Evolutionary conservation across 1,140 invertebrate species (phyloP).

Genomic region (Pentalonia nigronervosa): DNA sequence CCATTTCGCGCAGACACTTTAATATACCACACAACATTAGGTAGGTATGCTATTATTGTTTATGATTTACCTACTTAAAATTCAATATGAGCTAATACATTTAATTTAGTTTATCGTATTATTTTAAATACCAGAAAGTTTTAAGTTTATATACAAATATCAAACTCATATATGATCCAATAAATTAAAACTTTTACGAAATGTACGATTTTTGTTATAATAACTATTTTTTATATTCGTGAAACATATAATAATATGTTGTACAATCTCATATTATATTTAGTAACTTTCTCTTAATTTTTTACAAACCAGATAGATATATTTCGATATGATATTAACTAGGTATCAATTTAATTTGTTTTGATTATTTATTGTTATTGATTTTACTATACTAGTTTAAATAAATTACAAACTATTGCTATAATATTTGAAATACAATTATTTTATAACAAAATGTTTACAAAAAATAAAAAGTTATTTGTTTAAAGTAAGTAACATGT

Average conservation of each 20-base stretch:
- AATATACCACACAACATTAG: conserved; percentile 8
- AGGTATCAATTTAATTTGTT: neutral
- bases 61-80: neutral
- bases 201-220: neutral
- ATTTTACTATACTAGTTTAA: neutral
- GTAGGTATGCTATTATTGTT: conserved; percentile 8
- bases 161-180: neutral
- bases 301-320: neutral
- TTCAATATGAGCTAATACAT: neutral
- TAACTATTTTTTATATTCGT: neutral
- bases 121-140: neutral
- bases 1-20: conserved; percentile 31
- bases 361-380: neutral
- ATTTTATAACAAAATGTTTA: too few relatives aligned
- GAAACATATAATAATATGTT: neutral
- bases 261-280: neutral
- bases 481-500: too few relatives aligned
- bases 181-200: neutral
- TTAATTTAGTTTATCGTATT: neutral
- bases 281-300: neutral
- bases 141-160: neutral
- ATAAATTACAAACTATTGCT: too few relatives aligned
- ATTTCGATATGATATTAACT: neutral
- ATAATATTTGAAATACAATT: too few relatives aligned
- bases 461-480: too few relatives aligned